phyloP scores from a whole-genome alignment of 35 echinoderm and acorn worm species.

The Chiridota heheva region DNA sequence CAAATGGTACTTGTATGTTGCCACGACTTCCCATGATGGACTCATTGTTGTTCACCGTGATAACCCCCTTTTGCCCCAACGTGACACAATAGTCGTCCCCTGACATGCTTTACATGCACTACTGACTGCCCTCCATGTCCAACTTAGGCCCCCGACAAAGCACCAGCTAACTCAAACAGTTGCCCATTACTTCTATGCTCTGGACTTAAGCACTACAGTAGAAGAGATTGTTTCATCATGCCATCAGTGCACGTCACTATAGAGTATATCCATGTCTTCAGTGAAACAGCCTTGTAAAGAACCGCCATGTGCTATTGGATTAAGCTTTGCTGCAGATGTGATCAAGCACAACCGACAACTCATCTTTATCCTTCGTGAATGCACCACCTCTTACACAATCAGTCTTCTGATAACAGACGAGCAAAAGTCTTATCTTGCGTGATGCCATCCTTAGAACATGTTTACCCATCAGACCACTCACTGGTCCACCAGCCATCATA shows the following conservation, averaged over 20 bases:
- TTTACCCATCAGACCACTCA: conserved; percentile 40
- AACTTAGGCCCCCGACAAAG: no score
- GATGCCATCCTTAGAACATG: conserved; percentile 44
- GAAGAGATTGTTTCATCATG: no score
- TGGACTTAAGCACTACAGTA: no score
- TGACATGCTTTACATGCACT: no score
- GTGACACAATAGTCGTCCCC: no score
- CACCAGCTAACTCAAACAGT: no score
- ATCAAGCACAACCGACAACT: conserved; percentile 29
- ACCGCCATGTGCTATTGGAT: no score
- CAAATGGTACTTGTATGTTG: no score
- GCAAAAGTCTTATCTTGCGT: conserved; percentile 31
- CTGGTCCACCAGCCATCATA: conserved; percentile 43
- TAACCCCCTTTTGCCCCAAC: background rate
- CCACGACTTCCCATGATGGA: conserved; percentile 30
- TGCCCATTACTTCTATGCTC: no score
- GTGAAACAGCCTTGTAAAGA: background rate
- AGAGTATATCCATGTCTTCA: background rate
- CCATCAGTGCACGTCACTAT: no score
- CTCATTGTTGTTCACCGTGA: background rate
- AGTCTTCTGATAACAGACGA: conserved; percentile 39
- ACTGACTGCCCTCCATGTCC: no score
- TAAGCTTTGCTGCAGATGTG: conserved; percentile 40
- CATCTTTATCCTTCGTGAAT: conserved; percentile 36
- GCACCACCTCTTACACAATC: conserved; percentile 31